Percentiles rank a stretch among this genome's conserved stretches.
phyloP scores from a whole-genome alignment of 2,888 invertebrate species.

The Terebella lapidaria region DNA sequence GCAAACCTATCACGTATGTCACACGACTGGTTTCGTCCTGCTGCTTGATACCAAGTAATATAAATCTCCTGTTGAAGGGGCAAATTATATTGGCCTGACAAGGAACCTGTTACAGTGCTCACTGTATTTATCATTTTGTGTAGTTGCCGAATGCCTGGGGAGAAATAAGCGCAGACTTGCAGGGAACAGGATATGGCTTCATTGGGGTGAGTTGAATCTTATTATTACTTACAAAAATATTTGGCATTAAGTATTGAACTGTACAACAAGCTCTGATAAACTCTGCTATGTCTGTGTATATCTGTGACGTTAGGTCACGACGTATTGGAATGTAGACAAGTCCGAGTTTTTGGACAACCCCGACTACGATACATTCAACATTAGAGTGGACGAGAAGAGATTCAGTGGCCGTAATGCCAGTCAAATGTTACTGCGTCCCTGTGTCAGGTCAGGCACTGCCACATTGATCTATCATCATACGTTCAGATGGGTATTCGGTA shows the following conservation, averaged over 20 bases:
- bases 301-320: neutral
- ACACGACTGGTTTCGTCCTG: too few species aligned
- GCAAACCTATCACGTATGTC: conserved; percentile 19
- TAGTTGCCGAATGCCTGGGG: conserved; percentile 25
- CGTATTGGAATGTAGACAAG: conserved; percentile 17
- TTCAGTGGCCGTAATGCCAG: conserved; percentile 82
- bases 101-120: too few species aligned
- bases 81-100: too few species aligned
- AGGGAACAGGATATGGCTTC: conserved; percentile 27
- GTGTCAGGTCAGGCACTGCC: conserved; percentile 66
- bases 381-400: conserved; percentile 60
- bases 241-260: neutral
- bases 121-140: too few species aligned
- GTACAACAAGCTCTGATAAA: too few species aligned
- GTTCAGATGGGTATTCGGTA: too few species aligned
- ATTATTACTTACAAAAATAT: neutral
- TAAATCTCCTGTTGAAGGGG: too few species aligned
- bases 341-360: conserved; percentile 19
- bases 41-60: too few species aligned
- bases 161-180: conserved; percentile 18
- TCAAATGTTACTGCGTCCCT: conserved; percentile 57
- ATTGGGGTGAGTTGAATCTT: conserved; percentile 15
- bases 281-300: neutral
- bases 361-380: conserved; percentile 60
- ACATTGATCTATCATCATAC: too few species aligned